Percentiles rank a stretch among this genome's conserved stretches.
phyloP scores from a whole-genome alignment of 2,113 vertebrate species.

The Sporophila hypoxantha region DNA sequence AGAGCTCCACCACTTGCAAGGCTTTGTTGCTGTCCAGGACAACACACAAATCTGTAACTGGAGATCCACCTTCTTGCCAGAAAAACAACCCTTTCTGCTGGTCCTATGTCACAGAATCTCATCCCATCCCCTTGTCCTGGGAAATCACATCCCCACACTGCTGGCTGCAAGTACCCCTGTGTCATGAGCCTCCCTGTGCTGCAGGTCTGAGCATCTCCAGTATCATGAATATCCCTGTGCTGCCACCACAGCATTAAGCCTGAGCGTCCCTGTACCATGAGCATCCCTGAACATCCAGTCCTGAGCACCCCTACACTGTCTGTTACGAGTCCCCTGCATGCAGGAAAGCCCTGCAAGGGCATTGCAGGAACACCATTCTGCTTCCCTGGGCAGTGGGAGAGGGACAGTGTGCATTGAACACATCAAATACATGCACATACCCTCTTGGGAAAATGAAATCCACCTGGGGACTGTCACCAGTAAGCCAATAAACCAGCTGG shows the following conservation, averaged over 20 bases:
- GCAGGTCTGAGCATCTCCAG: not conserved
- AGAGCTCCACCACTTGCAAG: not conserved
- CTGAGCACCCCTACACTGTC: not conserved
- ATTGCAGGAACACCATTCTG: not conserved
- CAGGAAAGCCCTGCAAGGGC: not conserved
- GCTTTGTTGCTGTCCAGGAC: not conserved
- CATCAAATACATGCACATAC: not conserved
- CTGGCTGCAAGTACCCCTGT: not conserved
- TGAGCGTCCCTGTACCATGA: not conserved
- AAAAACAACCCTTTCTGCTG: not conserved
- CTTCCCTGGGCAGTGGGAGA: not conserved
- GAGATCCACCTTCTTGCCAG: not conserved
- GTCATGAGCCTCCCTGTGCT: not conserved
- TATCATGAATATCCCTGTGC: not conserved
- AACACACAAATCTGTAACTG: not conserved
- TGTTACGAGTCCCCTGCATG: fast-evolving
- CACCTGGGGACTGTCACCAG: not conserved
- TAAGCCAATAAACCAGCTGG: not conserved
- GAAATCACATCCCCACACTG: not conserved
- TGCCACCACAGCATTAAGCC: not conserved
- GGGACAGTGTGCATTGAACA: not conserved
- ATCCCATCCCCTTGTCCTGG: not conserved
- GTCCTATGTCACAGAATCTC: not conserved
- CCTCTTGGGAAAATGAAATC: not conserved
- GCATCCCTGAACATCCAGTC: not conserved